A percentile compares a stretch with the other conserved stretches of the same genome.
These are phyloP conservation scores for Ophioninae sp. DNA, from an alignment of 2,888 invertebrate genomes.

Conservation along the genomic window DNA sequence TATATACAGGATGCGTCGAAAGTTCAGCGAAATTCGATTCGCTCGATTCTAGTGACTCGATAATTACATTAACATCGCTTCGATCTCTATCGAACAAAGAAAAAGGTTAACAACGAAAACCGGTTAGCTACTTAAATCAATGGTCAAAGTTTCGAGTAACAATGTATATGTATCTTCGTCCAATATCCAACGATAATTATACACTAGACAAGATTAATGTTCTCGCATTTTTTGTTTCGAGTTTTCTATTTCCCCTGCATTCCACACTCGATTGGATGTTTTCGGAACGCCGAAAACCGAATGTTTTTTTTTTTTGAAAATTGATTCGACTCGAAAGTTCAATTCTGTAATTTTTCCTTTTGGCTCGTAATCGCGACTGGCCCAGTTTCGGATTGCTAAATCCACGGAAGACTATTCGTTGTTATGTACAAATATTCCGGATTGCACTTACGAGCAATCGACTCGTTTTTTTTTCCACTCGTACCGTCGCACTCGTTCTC, in stretches of 20 bases:
- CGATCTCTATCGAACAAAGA: not conserved
- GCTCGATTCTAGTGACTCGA: not conserved
- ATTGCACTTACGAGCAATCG: constrained; percentile 12
- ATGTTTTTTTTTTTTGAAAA: not conserved
- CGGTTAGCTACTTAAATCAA: constrained; percentile 25
- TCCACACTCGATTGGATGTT: constrained; percentile 12
- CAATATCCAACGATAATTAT: constrained; percentile 44
- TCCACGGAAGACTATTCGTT: constrained; percentile 44
- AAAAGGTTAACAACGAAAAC: constrained; percentile 22
- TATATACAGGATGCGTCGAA: not conserved
- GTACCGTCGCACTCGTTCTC: not conserved
- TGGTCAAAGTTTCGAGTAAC: constrained; percentile 30
- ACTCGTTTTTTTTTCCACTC: constrained; percentile 19
- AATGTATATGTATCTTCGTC: constrained; percentile 14
- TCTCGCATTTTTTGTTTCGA: constrained; percentile 36
- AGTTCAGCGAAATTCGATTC: not conserved
- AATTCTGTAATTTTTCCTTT: not conserved
- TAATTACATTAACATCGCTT: not conserved
- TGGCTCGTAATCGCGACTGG: not conserved
- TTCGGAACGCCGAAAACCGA: constrained; percentile 12
- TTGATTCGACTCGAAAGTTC: constrained; percentile 2
- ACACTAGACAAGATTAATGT: constrained; percentile 43
- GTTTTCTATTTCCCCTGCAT: not conserved
- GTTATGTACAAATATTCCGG: constrained; percentile 24
- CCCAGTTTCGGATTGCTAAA: constrained; percentile 20